Evolutionary conservation across 2,113 vertebrate genomes (phyloP), one percentile per base, ranked within the genome.

Genomic region (Pachypanchax playfairii): DNA sequence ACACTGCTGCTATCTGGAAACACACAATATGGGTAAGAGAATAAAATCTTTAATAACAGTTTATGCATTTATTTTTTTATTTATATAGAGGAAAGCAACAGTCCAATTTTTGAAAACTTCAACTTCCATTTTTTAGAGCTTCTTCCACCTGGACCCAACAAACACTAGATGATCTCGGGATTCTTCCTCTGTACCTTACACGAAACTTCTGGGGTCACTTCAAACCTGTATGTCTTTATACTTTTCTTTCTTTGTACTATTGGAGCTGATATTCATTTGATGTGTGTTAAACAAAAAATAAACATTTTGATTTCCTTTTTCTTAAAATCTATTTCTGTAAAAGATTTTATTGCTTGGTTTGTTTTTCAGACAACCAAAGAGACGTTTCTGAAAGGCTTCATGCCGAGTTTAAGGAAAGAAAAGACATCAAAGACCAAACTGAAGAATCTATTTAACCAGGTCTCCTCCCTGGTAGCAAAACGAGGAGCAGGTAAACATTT

Each of bases 11-110:
- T 85, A 15, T 63, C 77, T 20, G 85, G 86, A 13, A 68, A 67
- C 44, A 87, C 89, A 17, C 4, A 28, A 36, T 90, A 90, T 4
- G 68, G 83, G 80, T 80, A 83, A 2, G 36, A 29, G 2, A 39
- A 33, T 4, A 9, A 1, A 6, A 54, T 49, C 65, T 73, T 21
- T 4, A 49, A 13, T n/a, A 41, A 17, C 15, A 13, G 13, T 35
- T 11, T 3, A 44, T 44, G 4, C 20, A 4, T 12, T 22, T 4
- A 12, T 9, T 3, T 31, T 1, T 20, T 38, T 25, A 6, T 42
- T 42, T 42, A 13, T 14, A 13, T 13, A 2, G 5, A 42, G 39
- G n/a, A 55, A 4, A 79, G 65, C 6, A 36, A 79, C 36, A 65
- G 75, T 20, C 39, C 7, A 42, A 8, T 17, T 18, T 42, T 20